Base-by-base conservation (phyloP, 2,888 invertebrate genomes). In the Oscheius sp. region DNA sequence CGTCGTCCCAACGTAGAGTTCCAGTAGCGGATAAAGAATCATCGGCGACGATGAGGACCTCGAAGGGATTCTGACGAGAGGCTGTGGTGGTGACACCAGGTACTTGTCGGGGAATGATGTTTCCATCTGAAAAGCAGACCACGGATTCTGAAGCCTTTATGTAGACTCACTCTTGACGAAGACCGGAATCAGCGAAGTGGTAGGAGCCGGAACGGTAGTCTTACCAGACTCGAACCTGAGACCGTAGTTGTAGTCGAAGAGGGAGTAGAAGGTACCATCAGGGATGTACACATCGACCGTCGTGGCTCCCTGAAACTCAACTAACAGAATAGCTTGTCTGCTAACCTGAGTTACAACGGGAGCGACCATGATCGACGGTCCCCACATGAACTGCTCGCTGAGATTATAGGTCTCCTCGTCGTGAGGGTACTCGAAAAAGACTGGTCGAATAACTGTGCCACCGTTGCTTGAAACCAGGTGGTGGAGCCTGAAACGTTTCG, bases 61-160 rank as follows among this genome's bases (percentile, higher is more conserved):
- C 92, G 78, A 94, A 91, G 60, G 92, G 92, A 51, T 92, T 92
- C 82, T 92, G 91, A 74, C 94, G 92, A 59, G 85, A 66, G 1
- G 78, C 80, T 1, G 78, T 76, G 0, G 87, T 87, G 0, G 85
- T 88, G 42, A 80, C 72, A 29, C 73, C 76, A 10, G 88, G 84
- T 7, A 78, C 81, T 75, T 90, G 92, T 78, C 92, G 89, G n/a
- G 92, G 90, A 63, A 93, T 85, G 29, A 93, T 91, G 55, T 91
- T 90, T 35, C 93, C 93, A 73, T 21, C 68, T 68, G 53, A 11
- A 37, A 48, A 32, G 21, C 21, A 21, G 21, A 21, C 21, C 21
- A 21, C 21, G 50, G 47, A 10, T 13, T 11, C 4, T 5, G 35
- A 33, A 35, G 21, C 21, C 21, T 21, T 21, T 21, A 21, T 21